Evolutionary conservation across 2,113 vertebrate species (phyloP).

Genomic region (Hemibagrus wyckioides): DNA sequence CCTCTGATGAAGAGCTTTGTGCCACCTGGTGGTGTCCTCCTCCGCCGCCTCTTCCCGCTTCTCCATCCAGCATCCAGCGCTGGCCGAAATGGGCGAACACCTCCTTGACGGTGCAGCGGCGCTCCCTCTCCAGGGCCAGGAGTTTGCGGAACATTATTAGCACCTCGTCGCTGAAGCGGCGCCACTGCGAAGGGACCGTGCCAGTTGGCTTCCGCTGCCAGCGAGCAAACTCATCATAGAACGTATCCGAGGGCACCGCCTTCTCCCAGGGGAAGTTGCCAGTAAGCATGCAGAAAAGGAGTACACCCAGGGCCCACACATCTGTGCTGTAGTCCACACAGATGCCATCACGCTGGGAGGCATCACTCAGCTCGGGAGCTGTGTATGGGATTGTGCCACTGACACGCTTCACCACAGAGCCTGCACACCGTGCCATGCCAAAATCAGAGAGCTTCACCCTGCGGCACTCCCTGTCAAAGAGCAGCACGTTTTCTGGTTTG

Average conservation of each 20-base stretch:
- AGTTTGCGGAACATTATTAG: constrained; percentile 82
- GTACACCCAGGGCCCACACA: constrained; percentile 83
- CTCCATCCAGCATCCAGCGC: constrained; percentile 78
- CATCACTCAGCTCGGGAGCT: constrained; percentile 79
- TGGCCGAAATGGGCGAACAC: constrained; percentile 79
- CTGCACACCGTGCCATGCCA: constrained; percentile 81
- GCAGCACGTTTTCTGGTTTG: constrained; percentile 83
- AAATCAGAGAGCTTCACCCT: constrained; percentile 84
- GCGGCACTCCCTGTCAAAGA: constrained; percentile 82
- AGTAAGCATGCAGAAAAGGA: constrained; percentile 86
- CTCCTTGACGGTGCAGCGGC: constrained; percentile 80
- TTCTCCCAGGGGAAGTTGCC: constrained; percentile 87
- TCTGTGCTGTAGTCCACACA: constrained; percentile 81
- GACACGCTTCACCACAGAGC: constrained; percentile 80
- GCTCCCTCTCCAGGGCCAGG: constrained; percentile 77
- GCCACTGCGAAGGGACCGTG: constrained; percentile 80
- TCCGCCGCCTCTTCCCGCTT: constrained; percentile 55
- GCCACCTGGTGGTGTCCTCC: constrained; percentile 63
- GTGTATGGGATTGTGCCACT: constrained; percentile 85
- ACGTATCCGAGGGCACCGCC: constrained; percentile 78
- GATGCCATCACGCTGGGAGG: constrained; percentile 78
- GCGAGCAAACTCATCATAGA: constrained; percentile 83
- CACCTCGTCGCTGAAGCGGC: constrained; percentile 80
- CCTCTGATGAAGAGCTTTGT: constrained; percentile 70
- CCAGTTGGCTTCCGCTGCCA: constrained; percentile 76